A percentile compares a stretch with the other conserved stretches of the same genome.
Evolutionary conservation across 2,113 vertebrate genomes (phyloP).

Genomic region (Microtus richardsoni): DNA sequence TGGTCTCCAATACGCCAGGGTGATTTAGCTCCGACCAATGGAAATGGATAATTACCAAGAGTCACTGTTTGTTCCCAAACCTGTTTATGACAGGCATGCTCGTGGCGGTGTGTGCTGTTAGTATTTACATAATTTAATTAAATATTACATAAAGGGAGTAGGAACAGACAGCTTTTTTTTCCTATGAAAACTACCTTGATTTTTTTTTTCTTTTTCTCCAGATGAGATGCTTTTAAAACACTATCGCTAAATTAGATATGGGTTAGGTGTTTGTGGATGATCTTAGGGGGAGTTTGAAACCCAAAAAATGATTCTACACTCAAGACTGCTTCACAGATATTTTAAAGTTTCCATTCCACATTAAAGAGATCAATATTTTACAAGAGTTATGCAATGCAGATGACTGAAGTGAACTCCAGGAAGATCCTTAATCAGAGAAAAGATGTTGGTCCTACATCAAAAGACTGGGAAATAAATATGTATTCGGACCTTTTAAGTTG

Average conservation of each 20-base stretch:
- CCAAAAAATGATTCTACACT: conserved; percentile 5
- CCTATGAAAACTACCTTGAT: conserved; percentile 27
- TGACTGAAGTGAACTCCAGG: conserved; percentile 1
- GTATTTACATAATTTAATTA: conserved; percentile 68
- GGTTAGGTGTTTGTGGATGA: neutral
- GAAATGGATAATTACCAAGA: conserved; percentile 44
- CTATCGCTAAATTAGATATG: neutral
- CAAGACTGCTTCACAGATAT: conserved; percentile 20
- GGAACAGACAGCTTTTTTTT: conserved; percentile 9
- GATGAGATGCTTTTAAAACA: conserved; percentile 24
- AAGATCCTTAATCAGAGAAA: conserved; percentile 25
- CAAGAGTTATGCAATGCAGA: conserved; percentile 6
- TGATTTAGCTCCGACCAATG: neutral
- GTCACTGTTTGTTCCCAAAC: conserved; percentile 50
- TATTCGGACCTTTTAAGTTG: neutral
- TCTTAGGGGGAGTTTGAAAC: neutral
- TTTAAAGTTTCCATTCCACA: conserved; percentile 36
- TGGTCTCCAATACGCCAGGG: neutral
- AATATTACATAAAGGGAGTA: conserved; percentile 44
- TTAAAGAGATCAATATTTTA: conserved; percentile 55
- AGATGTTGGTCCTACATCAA: conserved; percentile 38
- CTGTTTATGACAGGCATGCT: conserved; percentile 30
- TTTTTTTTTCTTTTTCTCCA: neutral
- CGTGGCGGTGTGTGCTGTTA: conserved; percentile 7
- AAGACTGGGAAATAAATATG: conserved; percentile 42